Evolutionary conservation across 2,888 invertebrate genomes (phyloP), one percentile per base, ranked within the genome.

Genomic region (Drosophila paramelanica): DNA sequence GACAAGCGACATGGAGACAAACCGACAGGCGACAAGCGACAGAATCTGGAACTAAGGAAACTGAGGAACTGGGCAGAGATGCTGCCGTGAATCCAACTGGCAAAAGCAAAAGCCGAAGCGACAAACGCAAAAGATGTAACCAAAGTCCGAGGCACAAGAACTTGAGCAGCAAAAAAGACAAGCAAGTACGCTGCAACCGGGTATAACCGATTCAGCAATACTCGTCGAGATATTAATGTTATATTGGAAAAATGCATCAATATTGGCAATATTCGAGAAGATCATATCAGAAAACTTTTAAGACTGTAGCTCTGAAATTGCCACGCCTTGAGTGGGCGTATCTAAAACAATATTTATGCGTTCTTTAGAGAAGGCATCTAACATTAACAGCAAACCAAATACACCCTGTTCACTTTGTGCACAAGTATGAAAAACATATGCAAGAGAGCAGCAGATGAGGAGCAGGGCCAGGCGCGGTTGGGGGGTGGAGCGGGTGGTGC

Each of bases 61-160:
- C 60, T 61, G 14, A 50, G 52, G 31, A 56, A 59, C 43, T 57
- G 42, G 57, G 45, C 67, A 20, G 41, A 43, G 58, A 25, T 14
- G 39, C 5, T 6, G 43, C 7, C 36, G 17, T 20, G 49, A 60
- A 46, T 51, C 59, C 47, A 57, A 39, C 55, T 39, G 50, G 43
- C 73, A 72, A 75, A 75, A 73, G 77, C 78, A 58, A 67, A 75
- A 56, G 52, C 58, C 47, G 57, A 59, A 62, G 60, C 72, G 66
- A 57, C 68, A 55, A 59, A 66, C 51, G 60, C 55, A 38, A 71
- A 77, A 70, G 69, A 74, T 77, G 77, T 77, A 82, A 71, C 81
- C 77, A 70, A 74, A 73, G 74, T 64, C 61, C 69, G 62, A 56
- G 41, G 67, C 60, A 50, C 64, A 56, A 47, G 59, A 51, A 68